A percentile compares a stretch with the other conserved stretches of the same genome.
Evolutionary conservation across 2,113 vertebrate genomes (phyloP).

Genomic region (Onychostruthus taczanowskii): DNA sequence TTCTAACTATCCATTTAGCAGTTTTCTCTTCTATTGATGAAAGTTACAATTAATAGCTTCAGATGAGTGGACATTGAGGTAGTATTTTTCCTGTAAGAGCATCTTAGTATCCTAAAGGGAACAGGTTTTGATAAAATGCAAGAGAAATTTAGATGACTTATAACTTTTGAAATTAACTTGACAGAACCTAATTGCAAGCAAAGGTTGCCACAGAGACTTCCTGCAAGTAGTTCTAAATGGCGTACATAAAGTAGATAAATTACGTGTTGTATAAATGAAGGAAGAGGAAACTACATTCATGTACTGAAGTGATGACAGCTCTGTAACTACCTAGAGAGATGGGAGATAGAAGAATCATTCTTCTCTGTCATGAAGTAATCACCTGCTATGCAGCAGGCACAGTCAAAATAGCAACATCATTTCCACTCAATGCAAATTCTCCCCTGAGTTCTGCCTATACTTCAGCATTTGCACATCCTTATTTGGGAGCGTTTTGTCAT

Average conservation of each 20-base stretch:
- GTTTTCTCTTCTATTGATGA: not conserved
- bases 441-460: not conserved
- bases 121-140: not conserved
- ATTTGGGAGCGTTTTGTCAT: not conserved
- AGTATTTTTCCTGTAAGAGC: not conserved
- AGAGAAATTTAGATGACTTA: not conserved
- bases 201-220: not conserved
- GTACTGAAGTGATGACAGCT: conserved; percentile 23
- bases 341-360: conserved; percentile 10
- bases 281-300: conserved; percentile 2
- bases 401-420: conserved; percentile 1
- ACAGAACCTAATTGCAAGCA: not conserved
- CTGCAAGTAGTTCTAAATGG: not conserved
- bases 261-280: conserved; percentile 7
- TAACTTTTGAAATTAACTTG: conserved; percentile 30
- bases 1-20: not conserved
- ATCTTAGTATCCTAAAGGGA: not conserved
- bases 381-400: not conserved
- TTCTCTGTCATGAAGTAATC: conserved; percentile 37
- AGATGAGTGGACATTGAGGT: not conserved
- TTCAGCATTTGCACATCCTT: not conserved
- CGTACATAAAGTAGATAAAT: conserved; percentile 12
- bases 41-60: not conserved
- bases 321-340: conserved; percentile 25
- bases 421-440: conserved; percentile 30